A percentile compares a stretch with the other conserved stretches of the same genome.
Evolutionary conservation across 2,797 vertebrate genomes (phyloP).

Genomic region (Lemur catta): DNA sequence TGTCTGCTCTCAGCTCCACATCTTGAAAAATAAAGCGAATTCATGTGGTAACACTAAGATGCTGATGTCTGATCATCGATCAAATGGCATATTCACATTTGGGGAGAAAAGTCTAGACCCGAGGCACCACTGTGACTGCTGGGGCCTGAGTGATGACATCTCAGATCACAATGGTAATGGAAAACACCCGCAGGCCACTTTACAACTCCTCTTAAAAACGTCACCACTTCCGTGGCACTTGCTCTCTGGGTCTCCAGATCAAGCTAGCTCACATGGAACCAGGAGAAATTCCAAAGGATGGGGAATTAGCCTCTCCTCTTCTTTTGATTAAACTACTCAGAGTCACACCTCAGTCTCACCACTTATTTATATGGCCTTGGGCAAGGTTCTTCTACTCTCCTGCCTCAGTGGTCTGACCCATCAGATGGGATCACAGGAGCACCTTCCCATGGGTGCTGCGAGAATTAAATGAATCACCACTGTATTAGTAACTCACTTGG

Average conservation of each 20-base stretch:
- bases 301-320: neutral
- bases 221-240: neutral
- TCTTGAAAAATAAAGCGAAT: neutral
- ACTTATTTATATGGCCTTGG: neutral
- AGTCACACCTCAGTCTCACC: neutral
- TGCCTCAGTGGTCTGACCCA: neutral
- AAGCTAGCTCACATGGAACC: neutral
- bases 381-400: neutral
- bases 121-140: neutral
- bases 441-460: fast-evolving
- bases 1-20: neutral
- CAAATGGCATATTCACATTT: neutral
- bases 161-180: neutral
- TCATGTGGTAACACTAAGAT: neutral
- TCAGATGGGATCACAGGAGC: neutral
- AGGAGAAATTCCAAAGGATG: neutral
- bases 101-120: neutral
- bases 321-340: neutral
- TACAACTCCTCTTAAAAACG: neutral
- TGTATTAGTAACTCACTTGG: neutral
- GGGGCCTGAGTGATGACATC: no score
- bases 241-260: neutral
- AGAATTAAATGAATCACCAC: neutral
- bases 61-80: neutral
- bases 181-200: neutral